Percentiles rank a stretch among this genome's conserved stretches.
Conservation (phyloP, 2,888 invertebrate genomes). For the Drosophila formosana region DNA sequence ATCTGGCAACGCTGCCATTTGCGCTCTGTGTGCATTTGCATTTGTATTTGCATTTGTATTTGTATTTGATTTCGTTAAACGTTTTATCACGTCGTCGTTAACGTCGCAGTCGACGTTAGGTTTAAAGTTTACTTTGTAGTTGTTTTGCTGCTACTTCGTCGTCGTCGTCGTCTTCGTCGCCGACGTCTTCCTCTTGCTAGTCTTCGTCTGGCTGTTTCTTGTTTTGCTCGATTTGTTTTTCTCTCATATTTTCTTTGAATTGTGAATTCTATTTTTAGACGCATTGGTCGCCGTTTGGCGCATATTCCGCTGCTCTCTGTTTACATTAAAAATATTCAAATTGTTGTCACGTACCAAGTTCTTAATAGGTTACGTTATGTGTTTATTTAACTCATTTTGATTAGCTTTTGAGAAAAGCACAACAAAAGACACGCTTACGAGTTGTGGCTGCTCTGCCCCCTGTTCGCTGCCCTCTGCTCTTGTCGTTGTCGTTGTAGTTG, state of each 20-base stretch:
- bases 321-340: conserved; percentile 80
- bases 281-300: conserved; percentile 43
- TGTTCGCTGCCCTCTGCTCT: background rate
- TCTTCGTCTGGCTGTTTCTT: conserved; percentile 36
- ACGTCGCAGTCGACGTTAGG: conserved; percentile 41
- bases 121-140: conserved; percentile 57
- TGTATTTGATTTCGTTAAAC: conserved; percentile 65
- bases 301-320: conserved; percentile 66
- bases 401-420: conserved; percentile 69
- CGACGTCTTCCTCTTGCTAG: background rate
- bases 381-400: conserved; percentile 80
- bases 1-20: conserved; percentile 17
- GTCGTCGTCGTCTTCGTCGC: background rate
- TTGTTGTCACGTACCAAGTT: conserved; percentile 80
- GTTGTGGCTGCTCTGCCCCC: background rate
- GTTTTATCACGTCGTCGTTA: conserved; percentile 69
- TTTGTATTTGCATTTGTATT: conserved; percentile 39
- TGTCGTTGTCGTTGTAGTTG: conserved; percentile 9
- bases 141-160: conserved; percentile 30
- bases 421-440: conserved; percentile 63
- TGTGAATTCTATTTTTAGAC: conserved; percentile 72
- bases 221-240: conserved; percentile 62
- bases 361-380: conserved; percentile 81
- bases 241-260: conserved; percentile 70
- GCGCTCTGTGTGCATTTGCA: conserved; percentile 41